Percentiles rank a stretch among this genome's conserved stretches.
phyloP scores from a whole-genome alignment of 2,797 vertebrate genomes.

The Borostomias antarcticus region DNA sequence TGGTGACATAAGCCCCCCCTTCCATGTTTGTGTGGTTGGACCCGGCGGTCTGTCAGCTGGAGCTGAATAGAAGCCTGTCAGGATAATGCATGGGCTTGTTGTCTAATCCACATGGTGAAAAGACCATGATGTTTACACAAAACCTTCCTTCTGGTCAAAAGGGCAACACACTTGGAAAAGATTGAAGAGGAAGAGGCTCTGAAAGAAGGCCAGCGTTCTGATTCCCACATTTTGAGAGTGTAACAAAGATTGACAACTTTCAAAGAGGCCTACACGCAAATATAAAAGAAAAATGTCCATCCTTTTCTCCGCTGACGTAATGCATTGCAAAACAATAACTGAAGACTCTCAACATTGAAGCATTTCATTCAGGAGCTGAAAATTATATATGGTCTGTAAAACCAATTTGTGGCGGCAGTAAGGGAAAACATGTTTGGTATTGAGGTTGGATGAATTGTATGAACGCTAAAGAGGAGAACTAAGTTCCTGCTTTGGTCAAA shows the following conservation, averaged over 20 bases:
- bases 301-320: not conserved
- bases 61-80: not conserved
- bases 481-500: not conserved
- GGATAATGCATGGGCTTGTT: slow-evolving; percentile 9
- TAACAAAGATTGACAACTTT: too few relatives aligned
- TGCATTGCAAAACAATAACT: not conserved
- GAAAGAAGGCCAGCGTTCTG: too few relatives aligned
- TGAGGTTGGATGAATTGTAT: not conserved
- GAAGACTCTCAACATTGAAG: not conserved
- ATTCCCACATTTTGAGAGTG: too few relatives aligned
- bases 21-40: not conserved
- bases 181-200: not conserved
- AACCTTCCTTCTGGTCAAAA: not conserved
- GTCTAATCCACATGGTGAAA: slow-evolving; percentile 7
- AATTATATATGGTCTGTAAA: not conserved
- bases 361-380: not conserved
- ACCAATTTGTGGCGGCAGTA: not conserved
- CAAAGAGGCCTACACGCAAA: too few relatives aligned
- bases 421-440: not conserved
- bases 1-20: slow-evolving; percentile 4
- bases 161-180: not conserved
- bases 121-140: slow-evolving; percentile 24
- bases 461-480: not conserved
- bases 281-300: too few relatives aligned
- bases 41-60: not conserved